phyloP scores from a whole-genome alignment of 2,888 invertebrate genomes.

The Sesia apiformis region DNA sequence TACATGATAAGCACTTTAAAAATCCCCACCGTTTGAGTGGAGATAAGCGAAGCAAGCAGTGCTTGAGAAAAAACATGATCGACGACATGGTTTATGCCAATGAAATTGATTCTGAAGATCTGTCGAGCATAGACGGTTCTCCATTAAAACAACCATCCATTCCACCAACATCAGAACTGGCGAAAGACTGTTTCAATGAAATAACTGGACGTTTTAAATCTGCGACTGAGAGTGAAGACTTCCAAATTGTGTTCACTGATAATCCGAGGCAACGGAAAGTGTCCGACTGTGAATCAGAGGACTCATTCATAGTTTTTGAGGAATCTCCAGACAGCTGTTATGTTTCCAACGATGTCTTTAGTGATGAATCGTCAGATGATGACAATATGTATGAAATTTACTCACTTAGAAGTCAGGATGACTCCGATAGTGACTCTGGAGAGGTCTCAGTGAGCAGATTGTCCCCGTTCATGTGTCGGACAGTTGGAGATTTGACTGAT shows the following conservation, averaged over 20 bases:
- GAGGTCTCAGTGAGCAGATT: conserved; percentile 21
- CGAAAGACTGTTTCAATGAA: conserved; percentile 45
- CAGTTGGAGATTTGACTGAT: conserved; percentile 52
- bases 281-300: conserved; percentile 75
- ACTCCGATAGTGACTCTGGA: conserved; percentile 28
- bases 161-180: too few species aligned
- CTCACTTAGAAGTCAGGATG: conserved; percentile 5
- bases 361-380: conserved; percentile 17
- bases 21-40: conserved; percentile 24
- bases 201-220: conserved; percentile 50
- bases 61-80: conserved; percentile 28
- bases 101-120: conserved; percentile 28
- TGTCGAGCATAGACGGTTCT: conserved; percentile 28
- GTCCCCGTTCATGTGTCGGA: conserved; percentile 37
- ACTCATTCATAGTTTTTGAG: conserved; percentile 72
- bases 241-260: conserved; percentile 61
- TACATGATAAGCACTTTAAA: conserved; percentile 33
- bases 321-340: conserved; percentile 56
- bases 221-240: conserved; percentile 49
- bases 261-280: conserved; percentile 27
- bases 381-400: conserved; percentile 5
- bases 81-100: conserved; percentile 38
- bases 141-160: conserved; percentile 11
- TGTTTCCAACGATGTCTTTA: conserved; percentile 53
- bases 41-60: conserved; percentile 27